phyloP scores from a whole-genome alignment of 2,888 invertebrate species.

The Crioceris asparagi region DNA sequence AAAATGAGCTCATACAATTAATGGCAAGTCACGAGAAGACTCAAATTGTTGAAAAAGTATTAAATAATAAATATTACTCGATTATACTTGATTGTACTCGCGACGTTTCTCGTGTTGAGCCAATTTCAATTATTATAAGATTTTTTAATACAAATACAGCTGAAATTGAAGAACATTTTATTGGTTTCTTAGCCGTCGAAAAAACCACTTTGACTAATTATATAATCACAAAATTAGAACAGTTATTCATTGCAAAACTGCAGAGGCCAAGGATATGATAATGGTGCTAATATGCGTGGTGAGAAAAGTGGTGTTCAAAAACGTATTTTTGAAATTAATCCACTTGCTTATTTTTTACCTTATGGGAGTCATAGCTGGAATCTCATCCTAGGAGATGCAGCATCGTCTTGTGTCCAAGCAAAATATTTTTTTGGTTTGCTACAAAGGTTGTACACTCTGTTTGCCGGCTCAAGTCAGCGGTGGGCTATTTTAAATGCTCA shows the following conservation, averaged over 20 bases:
- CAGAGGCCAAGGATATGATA: slow-evolving; percentile 2
- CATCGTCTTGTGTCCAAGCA: slow-evolving; percentile 14
- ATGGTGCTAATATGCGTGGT: background rate
- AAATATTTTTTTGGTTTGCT: slow-evolving; percentile 12
- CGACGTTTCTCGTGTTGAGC: too few relatives aligned
- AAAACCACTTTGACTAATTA: too few relatives aligned
- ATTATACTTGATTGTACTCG: too few relatives aligned
- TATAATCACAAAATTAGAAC: background rate
- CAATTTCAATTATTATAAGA: too few relatives aligned
- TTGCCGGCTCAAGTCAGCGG: too few relatives aligned
- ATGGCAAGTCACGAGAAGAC: too few relatives aligned
- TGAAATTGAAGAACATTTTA: slow-evolving; percentile 6
- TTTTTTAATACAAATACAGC: too few relatives aligned
- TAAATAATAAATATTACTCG: too few relatives aligned
- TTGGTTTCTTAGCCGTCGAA: slow-evolving; percentile 7
- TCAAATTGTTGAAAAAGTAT: too few relatives aligned
- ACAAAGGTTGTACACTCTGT: slow-evolving; percentile 19
- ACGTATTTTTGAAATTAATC: background rate
- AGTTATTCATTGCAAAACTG: too few relatives aligned
- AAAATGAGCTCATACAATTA: too few relatives aligned
- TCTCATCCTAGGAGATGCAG: slow-evolving; percentile 25
- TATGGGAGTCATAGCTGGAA: slow-evolving; percentile 10
- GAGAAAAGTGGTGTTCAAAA: background rate
- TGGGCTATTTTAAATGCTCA: background rate
- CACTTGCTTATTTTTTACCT: background rate